Conservation (phyloP, 1,140 invertebrate genomes). For the Trachymyrmex septentrionalis region DNA sequence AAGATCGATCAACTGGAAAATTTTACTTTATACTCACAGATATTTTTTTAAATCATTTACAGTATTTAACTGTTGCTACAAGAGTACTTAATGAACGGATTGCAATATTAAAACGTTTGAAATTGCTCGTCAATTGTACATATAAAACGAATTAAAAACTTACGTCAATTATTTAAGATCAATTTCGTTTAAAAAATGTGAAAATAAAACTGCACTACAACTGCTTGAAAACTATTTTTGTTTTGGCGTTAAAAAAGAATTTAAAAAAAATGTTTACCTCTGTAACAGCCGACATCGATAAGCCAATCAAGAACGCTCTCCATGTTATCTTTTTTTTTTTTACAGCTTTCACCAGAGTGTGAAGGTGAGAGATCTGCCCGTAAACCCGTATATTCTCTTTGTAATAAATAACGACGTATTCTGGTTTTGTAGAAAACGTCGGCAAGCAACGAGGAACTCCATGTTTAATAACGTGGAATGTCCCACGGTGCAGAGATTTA, state of each 20-base stretch:
- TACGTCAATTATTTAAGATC: not conserved
- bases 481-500: constrained; percentile 75
- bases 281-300: constrained; percentile 24
- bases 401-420: constrained; percentile 43
- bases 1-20: constrained; percentile 52
- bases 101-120: not conserved
- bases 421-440: constrained; percentile 24
- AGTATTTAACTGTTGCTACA: not conserved
- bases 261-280: constrained; percentile 21
- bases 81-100: not conserved
- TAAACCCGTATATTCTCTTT: not conserved
- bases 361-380: constrained; percentile 18
- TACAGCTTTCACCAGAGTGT: not conserved
- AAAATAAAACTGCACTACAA: not conserved
- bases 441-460: constrained; percentile 22
- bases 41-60: constrained; percentile 6
- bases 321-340: constrained; percentile 6
- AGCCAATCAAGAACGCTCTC: constrained; percentile 20
- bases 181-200: not conserved
- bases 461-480: constrained; percentile 52
- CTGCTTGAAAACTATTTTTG: constrained; percentile 2
- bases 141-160: not conserved
- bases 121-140: not conserved
- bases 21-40: constrained; percentile 24
- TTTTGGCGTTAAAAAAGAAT: not conserved